These are phyloP conservation scores for roundworm (Caenorhabditis elegans) DNA, from an alignment of 1,140 invertebrate genomes.

Conservation along the genomic window WBcel235 BX284606.5:15158501-15159000, in stretches of 20 bases:
- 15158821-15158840: too few relatives aligned
- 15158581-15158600: not conserved
- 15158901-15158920: too few relatives aligned
- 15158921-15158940: too few relatives aligned
- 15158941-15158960: not conserved
- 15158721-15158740: not conserved
- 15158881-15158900: too few relatives aligned
- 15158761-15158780: slow-evolving; percentile 23
- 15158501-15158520: too few relatives aligned
- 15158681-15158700: not conserved
- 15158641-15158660: slow-evolving; percentile 27
- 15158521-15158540: too few relatives aligned
- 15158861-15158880: not conserved
- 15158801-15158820: not conserved
- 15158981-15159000: not conserved
- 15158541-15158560: too few relatives aligned
- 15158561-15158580: not conserved
- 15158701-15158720: not conserved
- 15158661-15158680: slow-evolving; percentile 22
- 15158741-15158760: not conserved
- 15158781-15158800: slow-evolving; percentile 17
- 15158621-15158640: slow-evolving; percentile 22
- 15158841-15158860: too few relatives aligned
- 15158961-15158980: slow-evolving; percentile 10
- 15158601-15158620: slow-evolving; percentile 5